Evolutionary conservation across 2,888 invertebrate species (phyloP), one percentile per base, ranked within the genome.

Genomic region (Pammene aurita): DNA sequence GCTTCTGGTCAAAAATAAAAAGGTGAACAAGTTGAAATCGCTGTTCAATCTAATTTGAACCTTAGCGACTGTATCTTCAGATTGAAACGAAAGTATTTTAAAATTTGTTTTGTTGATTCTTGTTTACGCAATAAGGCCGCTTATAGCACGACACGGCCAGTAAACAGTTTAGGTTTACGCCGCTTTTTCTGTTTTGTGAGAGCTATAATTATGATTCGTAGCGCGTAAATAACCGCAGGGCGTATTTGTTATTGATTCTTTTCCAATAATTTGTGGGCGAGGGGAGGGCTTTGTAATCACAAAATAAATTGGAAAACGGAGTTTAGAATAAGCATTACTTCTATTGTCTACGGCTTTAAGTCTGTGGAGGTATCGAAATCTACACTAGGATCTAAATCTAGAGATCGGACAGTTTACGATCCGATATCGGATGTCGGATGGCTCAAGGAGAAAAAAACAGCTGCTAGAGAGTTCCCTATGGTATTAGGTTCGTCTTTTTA

Each of bases 101-200:
- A 16, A 9, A 34, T 11, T 48, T 16, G 60, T 60, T 48, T 48
- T 60, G 34, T 35, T 35, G 14, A 46, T 7, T 5, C 14, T 48
- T 60, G 60, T 60, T 60, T 60, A 60, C 13, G 16, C 16, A 48
- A 48, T 60, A 35, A 60, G 16, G 46, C 46, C 46, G 60, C 16
- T 48, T 60, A 48, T 60, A 60, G 60, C 58, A 9, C 34, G 46
- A 7, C 34, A 44, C 16, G 46, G 34, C 5, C 46, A 14, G 60
- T 60, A 60, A 60, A 60, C 60, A 60, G 13, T 60, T 60, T 46
- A 14, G 46, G 34, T 60, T 60, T 35, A 60, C 60, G 60, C 46
- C 34, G 7, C 11, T 48, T 60, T 48, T 60, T 42, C 11, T 44
- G 18, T 57, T 60, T 58, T 44, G 26, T 48, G 35, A 16, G 46